A percentile compares a stretch with the other conserved stretches of the same genome.
These are phyloP conservation scores for Aleiodes testaceus DNA, from an alignment of 2,888 invertebrate species.

Conservation along the genomic window DNA sequence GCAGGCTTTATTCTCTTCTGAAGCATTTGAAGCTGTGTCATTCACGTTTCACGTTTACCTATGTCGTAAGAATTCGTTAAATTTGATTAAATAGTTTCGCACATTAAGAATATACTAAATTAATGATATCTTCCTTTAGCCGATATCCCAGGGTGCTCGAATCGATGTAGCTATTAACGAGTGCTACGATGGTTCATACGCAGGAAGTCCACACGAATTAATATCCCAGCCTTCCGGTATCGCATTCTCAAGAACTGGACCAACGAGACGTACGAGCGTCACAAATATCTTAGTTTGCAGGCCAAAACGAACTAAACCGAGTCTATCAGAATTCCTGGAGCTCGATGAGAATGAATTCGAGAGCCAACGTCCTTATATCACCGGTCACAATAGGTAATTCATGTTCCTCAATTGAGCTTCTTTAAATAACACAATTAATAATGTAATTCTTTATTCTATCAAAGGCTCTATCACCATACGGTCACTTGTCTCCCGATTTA, in stretches of 20 bases:
- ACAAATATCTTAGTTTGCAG: conserved; percentile 87
- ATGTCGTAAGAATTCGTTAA: conserved; percentile 80
- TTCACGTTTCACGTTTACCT: conserved; percentile 93
- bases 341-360: conserved; percentile 89
- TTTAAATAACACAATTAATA: background rate
- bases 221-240: conserved; percentile 83
- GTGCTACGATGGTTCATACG: conserved; percentile 94
- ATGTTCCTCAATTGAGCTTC: background rate
- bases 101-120: conserved; percentile 32
- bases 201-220: conserved; percentile 92
- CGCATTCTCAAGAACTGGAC: conserved; percentile 81
- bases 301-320: conserved; percentile 80
- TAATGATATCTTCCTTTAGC: conserved; percentile 70
- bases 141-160: conserved; percentile 85
- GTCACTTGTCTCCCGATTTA: conserved; percentile 94
- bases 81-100: background rate
- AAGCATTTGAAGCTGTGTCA: conserved; percentile 96
- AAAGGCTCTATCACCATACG: conserved; percentile 93
- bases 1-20: conserved; percentile 88
- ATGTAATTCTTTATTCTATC: background rate
- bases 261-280: conserved; percentile 83
- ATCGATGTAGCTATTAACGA: conserved; percentile 97
- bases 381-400: conserved; percentile 86
- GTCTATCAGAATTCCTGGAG: conserved; percentile 91
- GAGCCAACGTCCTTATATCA: conserved; percentile 90